Base-by-base conservation (phyloP, 2,113 vertebrate species). In the Seriola rivoliana region DNA sequence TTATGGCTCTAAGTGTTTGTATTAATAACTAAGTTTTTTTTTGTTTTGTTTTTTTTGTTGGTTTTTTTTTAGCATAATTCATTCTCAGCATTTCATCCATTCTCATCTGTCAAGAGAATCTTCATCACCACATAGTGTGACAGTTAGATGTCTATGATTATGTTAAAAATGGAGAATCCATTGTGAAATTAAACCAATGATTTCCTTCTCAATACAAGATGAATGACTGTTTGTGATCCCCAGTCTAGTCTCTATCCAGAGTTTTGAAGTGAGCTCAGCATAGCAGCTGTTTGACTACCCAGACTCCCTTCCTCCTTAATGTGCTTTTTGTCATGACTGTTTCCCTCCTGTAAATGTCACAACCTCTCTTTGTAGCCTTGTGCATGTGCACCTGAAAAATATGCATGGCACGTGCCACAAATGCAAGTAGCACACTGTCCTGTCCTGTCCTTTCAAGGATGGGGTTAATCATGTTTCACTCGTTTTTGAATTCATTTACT, bases 201-300 rank as follows among this genome's bases (percentile, higher is more conserved):
- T 69, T 75, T 66, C 48, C 64, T 32, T 55, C 34, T 52, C 32
- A 7, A 1, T 38, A 40, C 5, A 11, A 65, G 64, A 36, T 50
- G 70, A 64, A 1, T 66, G 73, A 13, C 46, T 62, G 71, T 57
- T 5, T 71, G 64, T 81, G 71, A 88, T n/a, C 60, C 76, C 70
- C 60, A 36, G 63, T 82, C 17, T 74, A 71, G 74, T 78, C 23
- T 71, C 34, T 68, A 17, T 21, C 74, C 71, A 34, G 23, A 78
- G n/a, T 80, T 8, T 42, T 78, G 34, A 81, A 60, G 84, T 81
- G 82, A 88, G 50, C 72, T 80, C 58, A 72, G 85, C 38, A 48
- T 81, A 82, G 66, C 70, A 62, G 78, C 78, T 84, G 89, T 91
- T 58, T 93, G 93, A 93, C 68, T 93, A 94, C 93, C 93, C 93